Conservation (phyloP, 2,888 invertebrate genomes). For the Dimorphilus gyrociliatus region DNA sequence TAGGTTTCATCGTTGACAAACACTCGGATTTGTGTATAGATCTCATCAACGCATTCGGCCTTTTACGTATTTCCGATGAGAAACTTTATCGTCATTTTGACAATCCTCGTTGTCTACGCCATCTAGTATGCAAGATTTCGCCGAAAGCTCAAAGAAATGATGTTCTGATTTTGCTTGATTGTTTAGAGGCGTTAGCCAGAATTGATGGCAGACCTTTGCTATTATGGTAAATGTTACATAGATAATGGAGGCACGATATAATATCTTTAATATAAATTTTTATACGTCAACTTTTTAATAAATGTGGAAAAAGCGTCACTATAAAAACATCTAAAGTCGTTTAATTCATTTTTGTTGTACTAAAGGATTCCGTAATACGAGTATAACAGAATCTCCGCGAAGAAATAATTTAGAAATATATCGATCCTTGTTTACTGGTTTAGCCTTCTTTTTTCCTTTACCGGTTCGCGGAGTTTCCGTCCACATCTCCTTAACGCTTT, state of each 20-base stretch:
- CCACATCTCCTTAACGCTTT: constrained; percentile 99
- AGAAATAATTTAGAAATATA: constrained; percentile 99
- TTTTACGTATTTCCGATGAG: no score
- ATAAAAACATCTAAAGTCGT: no score
- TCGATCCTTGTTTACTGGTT: constrained; percentile 48
- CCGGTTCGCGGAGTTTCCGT: constrained; percentile 90
- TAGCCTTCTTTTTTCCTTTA: constrained; percentile 61
- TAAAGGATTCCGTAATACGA: constrained; percentile 85
- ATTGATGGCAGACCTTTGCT: constrained; percentile 17
- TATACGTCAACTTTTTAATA: no score
- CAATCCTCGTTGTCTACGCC: no score
- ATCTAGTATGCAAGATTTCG: constrained; percentile 12
- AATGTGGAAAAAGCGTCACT: no score
- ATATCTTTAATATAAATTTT: no score
- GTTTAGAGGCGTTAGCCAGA: constrained; percentile 17
- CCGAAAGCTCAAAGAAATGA: constrained; percentile 11
- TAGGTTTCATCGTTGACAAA: no score
- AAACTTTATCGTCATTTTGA: no score
- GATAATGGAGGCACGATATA: no score
- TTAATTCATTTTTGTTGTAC: constrained; percentile 44
- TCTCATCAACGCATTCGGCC: no score
- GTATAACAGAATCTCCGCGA: constrained; percentile 93
- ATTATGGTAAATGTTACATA: constrained; percentile 14
- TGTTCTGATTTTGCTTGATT: constrained; percentile 18
- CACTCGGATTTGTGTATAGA: no score